These are phyloP conservation scores for Capitulum mitella DNA, from an alignment of 2,888 invertebrate genomes.

Conservation along the genomic window DNA sequence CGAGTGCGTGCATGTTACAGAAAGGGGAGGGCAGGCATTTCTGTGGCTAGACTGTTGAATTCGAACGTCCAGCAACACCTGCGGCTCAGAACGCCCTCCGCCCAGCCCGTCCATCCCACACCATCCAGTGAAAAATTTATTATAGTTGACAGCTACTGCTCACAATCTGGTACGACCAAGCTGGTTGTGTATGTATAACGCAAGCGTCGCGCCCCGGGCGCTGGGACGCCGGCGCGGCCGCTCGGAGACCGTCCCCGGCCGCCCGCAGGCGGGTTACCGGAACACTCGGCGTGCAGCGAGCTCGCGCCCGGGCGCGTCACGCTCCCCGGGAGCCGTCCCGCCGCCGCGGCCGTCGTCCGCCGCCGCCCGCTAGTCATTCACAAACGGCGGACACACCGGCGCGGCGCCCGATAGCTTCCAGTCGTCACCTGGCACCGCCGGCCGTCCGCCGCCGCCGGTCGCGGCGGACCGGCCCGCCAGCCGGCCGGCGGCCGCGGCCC, in stretches of 20 bases:
- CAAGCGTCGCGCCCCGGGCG: not conserved
- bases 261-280: not conserved
- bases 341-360: not conserved
- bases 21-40: too few relatives aligned
- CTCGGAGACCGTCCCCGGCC: not conserved
- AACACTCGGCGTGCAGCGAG: not conserved
- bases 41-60: too few relatives aligned
- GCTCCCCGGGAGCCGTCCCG: not conserved
- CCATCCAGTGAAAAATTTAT: conserved; percentile 16
- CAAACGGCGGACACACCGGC: not conserved
- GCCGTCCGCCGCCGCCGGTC: not conserved
- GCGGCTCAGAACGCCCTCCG: too few relatives aligned
- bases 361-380: not conserved
- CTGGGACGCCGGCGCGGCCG: not conserved
- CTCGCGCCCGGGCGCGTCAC: not conserved
- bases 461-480: not conserved
- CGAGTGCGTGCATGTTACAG: too few relatives aligned
- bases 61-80: too few relatives aligned
- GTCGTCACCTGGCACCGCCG: not conserved
- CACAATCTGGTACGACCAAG: not conserved
- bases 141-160: not conserved
- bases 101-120: too few relatives aligned
- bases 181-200: not conserved
- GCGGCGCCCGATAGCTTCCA: not conserved
- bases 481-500: not conserved